phyloP scores from a whole-genome alignment of 2,888 invertebrate species.

The Bombyx huttoni region DNA sequence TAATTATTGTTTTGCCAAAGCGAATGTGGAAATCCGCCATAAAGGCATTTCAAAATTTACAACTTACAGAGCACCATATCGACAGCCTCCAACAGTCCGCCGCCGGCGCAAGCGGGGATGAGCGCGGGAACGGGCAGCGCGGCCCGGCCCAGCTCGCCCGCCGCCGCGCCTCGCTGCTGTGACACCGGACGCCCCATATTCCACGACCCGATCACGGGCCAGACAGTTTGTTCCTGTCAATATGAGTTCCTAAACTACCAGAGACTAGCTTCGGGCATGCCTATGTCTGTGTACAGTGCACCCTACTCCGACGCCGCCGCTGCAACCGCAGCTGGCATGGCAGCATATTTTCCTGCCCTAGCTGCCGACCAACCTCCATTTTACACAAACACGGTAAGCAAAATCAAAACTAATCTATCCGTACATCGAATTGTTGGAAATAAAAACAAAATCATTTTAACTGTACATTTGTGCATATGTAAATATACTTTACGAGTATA shows the following conservation, averaged over 20 bases:
- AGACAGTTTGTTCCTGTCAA: constrained; percentile 91
- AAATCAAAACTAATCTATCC: neutral
- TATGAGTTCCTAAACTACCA: constrained; percentile 91
- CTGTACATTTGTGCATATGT: too few species aligned
- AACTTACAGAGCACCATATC: constrained; percentile 76
- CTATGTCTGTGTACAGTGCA: constrained; percentile 85
- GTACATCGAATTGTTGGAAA: neutral
- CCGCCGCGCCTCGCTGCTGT: constrained; percentile 82
- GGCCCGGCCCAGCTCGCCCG: constrained; percentile 66
- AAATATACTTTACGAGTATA: too few species aligned
- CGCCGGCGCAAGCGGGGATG: constrained; percentile 74
- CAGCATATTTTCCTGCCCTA: constrained; percentile 87
- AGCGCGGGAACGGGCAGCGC: constrained; percentile 68
- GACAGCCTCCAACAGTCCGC: constrained; percentile 80
- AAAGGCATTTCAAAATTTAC: constrained; percentile 71
- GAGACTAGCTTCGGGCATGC: constrained; percentile 81
- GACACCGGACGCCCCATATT: constrained; percentile 93
- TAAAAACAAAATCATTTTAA: neutral
- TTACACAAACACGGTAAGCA: constrained; percentile 87
- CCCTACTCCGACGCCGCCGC: constrained; percentile 82
- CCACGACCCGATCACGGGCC: constrained; percentile 90
- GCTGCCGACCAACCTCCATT: constrained; percentile 90
- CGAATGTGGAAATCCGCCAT: constrained; percentile 67
- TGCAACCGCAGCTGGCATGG: constrained; percentile 82
- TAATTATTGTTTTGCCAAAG: constrained; percentile 31